Evolutionary conservation across 2,113 vertebrate genomes (phyloP).

Genomic region (Osmerus eperlanus): DNA sequence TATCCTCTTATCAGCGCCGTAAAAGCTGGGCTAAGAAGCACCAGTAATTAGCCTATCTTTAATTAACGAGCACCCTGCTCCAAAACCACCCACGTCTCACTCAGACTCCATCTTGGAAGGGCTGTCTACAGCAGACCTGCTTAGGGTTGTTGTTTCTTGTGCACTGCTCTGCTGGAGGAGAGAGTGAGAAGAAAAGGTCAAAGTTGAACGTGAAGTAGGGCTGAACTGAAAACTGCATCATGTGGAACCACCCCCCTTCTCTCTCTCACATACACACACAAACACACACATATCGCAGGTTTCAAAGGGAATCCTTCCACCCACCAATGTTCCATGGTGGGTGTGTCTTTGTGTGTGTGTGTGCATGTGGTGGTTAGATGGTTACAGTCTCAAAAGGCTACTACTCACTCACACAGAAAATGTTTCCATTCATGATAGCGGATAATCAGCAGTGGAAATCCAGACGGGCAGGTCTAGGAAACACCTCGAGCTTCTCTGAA

Average conservation of each 20-base stretch:
- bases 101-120: slow-evolving; percentile 60
- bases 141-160: slow-evolving; percentile 64
- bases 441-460: slow-evolving; percentile 47
- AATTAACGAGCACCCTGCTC: slow-evolving; percentile 72
- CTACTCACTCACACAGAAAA: slow-evolving; percentile 39
- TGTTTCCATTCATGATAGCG: slow-evolving; percentile 45
- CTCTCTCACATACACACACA: slow-evolving; percentile 33
- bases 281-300: slow-evolving; percentile 48
- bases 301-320: slow-evolving; percentile 75
- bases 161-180: background rate
- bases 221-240: slow-evolving; percentile 35
- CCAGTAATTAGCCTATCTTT: slow-evolving; percentile 78
- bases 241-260: slow-evolving; percentile 48
- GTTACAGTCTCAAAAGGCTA: slow-evolving; percentile 47
- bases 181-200: slow-evolving; percentile 55
- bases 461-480: slow-evolving; percentile 16
- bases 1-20: slow-evolving; percentile 74
- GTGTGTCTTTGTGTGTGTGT: slow-evolving; percentile 30
- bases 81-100: slow-evolving; percentile 68
- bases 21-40: slow-evolving; percentile 71
- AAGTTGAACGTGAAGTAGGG: slow-evolving; percentile 62
- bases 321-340: slow-evolving; percentile 60
- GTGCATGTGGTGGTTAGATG: slow-evolving; percentile 27
- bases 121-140: background rate
- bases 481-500: slow-evolving; percentile 10